A percentile compares a stretch with the other conserved stretches of the same genome.
Evolutionary conservation across 2,797 vertebrate species (phyloP).

Genomic region (Pseudocheirus occidentalis): DNA sequence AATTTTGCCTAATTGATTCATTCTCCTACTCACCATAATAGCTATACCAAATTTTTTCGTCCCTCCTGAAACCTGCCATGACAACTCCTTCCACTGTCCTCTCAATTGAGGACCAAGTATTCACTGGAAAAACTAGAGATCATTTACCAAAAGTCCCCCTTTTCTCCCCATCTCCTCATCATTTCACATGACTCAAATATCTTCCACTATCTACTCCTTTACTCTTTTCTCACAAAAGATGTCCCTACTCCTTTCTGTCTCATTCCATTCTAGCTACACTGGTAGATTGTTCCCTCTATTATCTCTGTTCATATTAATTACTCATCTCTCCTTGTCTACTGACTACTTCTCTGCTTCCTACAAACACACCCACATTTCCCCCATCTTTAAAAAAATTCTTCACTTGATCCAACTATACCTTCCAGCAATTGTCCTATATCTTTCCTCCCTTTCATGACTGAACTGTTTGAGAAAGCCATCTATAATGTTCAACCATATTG

Average conservation of each 20-base stretch:
- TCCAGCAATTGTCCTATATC: no score
- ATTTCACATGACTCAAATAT: neutral
- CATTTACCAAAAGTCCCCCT: neutral
- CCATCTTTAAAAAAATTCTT: no score
- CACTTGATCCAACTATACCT: no score
- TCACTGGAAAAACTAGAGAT: neutral
- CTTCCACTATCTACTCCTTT: neutral
- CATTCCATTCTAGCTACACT: neutral
- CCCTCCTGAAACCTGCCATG: neutral
- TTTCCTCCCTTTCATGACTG: no score
- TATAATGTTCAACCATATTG: no score
- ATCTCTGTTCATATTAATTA: neutral
- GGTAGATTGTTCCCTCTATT: neutral
- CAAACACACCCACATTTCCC: no score
- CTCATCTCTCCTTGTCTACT: no score
- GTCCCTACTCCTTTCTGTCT: neutral
- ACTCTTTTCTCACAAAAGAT: neutral
- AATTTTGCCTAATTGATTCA: neutral
- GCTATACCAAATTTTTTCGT: neutral
- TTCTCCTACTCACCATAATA: neutral
- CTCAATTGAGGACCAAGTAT: no score
- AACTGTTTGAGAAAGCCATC: no score
- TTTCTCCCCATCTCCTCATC: neutral
- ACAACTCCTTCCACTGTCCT: neutral
- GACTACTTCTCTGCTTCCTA: no score